phyloP scores from a whole-genome alignment of 2,113 vertebrate genomes.

The Lipophrys pholis region DNA sequence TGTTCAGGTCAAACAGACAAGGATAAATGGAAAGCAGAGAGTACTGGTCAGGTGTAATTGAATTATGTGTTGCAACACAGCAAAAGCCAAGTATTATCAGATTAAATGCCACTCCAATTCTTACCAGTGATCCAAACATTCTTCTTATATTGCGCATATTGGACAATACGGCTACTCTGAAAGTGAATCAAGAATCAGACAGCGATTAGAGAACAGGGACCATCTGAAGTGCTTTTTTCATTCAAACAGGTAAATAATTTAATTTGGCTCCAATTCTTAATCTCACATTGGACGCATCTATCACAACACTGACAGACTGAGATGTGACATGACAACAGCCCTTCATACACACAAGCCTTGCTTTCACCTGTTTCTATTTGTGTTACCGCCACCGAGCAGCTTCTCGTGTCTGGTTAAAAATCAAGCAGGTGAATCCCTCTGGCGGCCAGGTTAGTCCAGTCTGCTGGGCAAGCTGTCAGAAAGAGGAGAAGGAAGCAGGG shows the following conservation, averaged over 20 bases:
- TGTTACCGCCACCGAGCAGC: constrained; percentile 17
- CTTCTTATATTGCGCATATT: neutral
- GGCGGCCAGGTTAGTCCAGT: constrained; percentile 28
- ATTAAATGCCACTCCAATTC: neutral
- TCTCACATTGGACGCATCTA: neutral
- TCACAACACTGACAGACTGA: neutral
- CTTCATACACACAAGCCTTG: neutral
- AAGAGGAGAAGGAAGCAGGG: too few species aligned
- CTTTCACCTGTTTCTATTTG: constrained; percentile 14
- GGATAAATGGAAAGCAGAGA: constrained; percentile 3
- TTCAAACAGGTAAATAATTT: too few species aligned
- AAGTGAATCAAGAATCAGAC: neutral
- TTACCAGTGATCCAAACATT: neutral
- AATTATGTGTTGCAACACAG: constrained; percentile 16
- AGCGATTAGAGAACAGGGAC: too few species aligned
- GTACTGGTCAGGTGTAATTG: constrained; percentile 1
- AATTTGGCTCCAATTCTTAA: neutral
- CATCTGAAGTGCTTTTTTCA: too few species aligned
- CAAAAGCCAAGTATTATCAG: constrained; percentile 4
- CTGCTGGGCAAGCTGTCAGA: constrained; percentile 27
- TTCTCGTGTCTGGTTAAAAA: constrained; percentile 14
- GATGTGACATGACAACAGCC: neutral
- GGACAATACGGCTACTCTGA: constrained; percentile 3
- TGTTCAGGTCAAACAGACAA: neutral
- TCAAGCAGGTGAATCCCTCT: constrained; percentile 13